Conservation (phyloP, 2,888 invertebrate genomes). For the Pandemis heparana region DNA sequence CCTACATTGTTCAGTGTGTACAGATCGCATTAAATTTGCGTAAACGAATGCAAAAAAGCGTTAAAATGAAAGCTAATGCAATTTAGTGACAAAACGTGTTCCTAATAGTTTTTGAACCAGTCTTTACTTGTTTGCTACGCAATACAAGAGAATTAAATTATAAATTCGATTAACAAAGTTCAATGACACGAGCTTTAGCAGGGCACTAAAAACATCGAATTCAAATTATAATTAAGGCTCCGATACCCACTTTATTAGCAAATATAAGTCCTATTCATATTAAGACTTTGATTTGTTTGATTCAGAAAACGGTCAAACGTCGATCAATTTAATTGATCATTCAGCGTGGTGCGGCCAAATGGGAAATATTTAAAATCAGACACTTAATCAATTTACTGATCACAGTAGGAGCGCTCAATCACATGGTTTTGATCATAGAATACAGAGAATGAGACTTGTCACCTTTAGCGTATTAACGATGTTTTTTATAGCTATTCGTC, state of each 20-base stretch:
- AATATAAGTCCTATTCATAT: constrained; percentile 53
- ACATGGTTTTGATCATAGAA: constrained; percentile 53
- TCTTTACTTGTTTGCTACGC: background rate
- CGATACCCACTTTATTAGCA: constrained; percentile 36
- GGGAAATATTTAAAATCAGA: constrained; percentile 74
- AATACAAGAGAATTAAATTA: constrained; percentile 33
- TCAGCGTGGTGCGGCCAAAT: constrained; percentile 67
- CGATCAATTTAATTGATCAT: constrained; percentile 82
- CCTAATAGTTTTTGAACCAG: background rate
- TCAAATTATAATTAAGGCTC: constrained; percentile 34
- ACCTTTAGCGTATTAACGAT: background rate
- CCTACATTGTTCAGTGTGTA: background rate
- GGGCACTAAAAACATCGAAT: constrained; percentile 33
- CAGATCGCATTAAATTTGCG: background rate
- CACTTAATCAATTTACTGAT: constrained; percentile 80
- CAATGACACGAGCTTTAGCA: constrained; percentile 35
- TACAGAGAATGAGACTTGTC: constrained; percentile 30
- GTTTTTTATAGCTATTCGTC: background rate
- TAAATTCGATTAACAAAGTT: constrained; percentile 35
- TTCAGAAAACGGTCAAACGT: constrained; percentile 63
- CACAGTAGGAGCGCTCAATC: constrained; percentile 72
- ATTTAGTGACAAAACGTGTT: background rate
- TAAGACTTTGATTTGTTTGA: constrained; percentile 57
- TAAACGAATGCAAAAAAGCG: background rate
- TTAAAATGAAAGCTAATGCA: background rate